Evolutionary conservation across 2,888 invertebrate genomes (phyloP), one percentile per base, ranked within the genome.

Genomic region (Cryptophagus acutangulus): DNA sequence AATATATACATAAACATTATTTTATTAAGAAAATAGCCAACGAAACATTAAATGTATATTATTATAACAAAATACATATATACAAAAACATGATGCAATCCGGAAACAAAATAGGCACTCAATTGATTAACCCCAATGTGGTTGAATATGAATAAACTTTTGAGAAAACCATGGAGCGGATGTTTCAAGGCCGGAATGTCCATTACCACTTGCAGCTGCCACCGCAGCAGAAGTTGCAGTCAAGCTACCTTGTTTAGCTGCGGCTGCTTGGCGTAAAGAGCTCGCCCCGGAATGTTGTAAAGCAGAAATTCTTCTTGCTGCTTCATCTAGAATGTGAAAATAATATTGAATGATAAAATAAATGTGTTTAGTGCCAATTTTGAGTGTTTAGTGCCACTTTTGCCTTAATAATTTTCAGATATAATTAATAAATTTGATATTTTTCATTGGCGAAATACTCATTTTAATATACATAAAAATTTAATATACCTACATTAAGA

Each of bases 171-270:
- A 51, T 33, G 49, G 43, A 40, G 36, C 43, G 17, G 41, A 43
- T 40, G 36, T 41, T 25, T 38, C 36, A n/a, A n/a, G n/a, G 29
- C 38, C 46, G 9, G 26, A 6, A 28, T 39, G 33, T 8, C 26
- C 40, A 14, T 17, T 10, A 20, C 24, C 33, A 16, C 42, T 48
- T 2, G 57, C 36, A 20, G 57, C 57, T 15, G 55, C 59, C 2
- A 59, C 51, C 2, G 57, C 59, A 14, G 59, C 59, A 17, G 57
- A 55, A 8, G 59, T 51, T 10, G 59, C 59, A 5, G 59, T 54
- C 14, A 59, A 43, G n/a, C 51, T 45, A 2, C 53, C 57, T 31
- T 59, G 55, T 33, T 56, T 59, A 17, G 53, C 40, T 31, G 51
- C 50, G 5, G 52, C 49, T 18, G 42, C 52, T 36, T 58, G 55